Percentiles rank a stretch among this genome's conserved stretches.
phyloP scores from a whole-genome alignment of 1,140 invertebrate genomes.

The Leptinotarsa lineolata region DNA sequence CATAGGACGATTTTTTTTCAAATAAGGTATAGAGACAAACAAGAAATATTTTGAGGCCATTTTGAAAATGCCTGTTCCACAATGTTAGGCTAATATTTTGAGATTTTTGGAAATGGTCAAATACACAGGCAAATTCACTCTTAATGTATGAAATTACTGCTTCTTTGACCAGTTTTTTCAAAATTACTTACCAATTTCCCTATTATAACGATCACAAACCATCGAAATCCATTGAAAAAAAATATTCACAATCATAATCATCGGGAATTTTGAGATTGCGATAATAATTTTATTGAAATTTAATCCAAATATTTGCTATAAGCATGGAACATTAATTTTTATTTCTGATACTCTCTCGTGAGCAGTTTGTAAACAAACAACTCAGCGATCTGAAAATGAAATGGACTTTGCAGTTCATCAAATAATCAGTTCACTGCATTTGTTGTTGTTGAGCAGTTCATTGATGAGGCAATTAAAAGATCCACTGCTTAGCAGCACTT shows the following conservation, averaged over 20 bases:
- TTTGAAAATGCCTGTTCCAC: neutral
- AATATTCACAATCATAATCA: conserved; percentile 39
- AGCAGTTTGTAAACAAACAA: conserved; percentile 12
- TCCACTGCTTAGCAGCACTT: neutral
- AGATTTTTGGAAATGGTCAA: neutral
- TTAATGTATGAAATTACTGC: neutral
- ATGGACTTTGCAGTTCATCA: conserved; percentile 10
- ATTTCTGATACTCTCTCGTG: conserved; percentile 47
- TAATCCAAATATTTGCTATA: conserved; percentile 41
- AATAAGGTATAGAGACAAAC: neutral
- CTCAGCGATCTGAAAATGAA: neutral
- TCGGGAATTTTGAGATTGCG: conserved; percentile 46
- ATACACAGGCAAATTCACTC: neutral
- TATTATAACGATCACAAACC: too few species aligned
- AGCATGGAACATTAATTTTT: conserved; percentile 45
- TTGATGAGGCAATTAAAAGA: conserved; percentile 18
- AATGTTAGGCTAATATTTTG: neutral
- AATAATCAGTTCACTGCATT: too few species aligned
- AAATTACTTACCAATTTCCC: neutral
- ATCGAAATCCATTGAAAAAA: conserved; percentile 23
- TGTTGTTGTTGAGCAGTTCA: too few species aligned
- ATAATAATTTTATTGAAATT: conserved; percentile 49
- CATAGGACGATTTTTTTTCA: conserved; percentile 13
- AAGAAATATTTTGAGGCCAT: neutral
- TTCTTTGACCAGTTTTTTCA: neutral